Base-by-base conservation (phyloP, 2,113 vertebrate genomes). In the Cebidichthys violaceus region DNA sequence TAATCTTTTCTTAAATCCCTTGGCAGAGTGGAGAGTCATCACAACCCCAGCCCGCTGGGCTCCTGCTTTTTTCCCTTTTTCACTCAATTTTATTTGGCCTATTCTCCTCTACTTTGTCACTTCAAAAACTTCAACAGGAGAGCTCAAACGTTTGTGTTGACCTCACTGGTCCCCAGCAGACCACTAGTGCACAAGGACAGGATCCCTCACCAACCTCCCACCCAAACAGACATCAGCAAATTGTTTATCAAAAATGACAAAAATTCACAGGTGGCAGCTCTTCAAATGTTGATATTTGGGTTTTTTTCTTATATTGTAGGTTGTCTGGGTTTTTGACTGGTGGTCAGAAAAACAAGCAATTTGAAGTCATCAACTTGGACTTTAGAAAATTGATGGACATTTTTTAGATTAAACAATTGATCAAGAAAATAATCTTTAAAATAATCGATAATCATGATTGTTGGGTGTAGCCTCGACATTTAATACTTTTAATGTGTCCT, bases 1-100 rank as follows among this genome's bases (percentile, higher is more conserved):
- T 81, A 68, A 77, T 82, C 61, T 43, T 20, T 11, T 80, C 31
- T 45, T 71, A 74, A 79, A 77, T 67, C 55, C 47, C 35, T 70
- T 70, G 39, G 65, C 72, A 80, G 37, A 11, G 15, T 68, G n/a
- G 50, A 75, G 84, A 72, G 70, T 14, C 69, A 37, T 84, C 69
- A 68, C 24, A 77, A 15, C 74, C 57, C 9, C 52, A 47, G 43
- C 59, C 15, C 29, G 43, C 47, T 74, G 43, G 70, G 31, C 47
- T 50, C 27, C 62, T 50, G 20, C 37, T 77, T 79, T 79, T 77
- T 75, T 2, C 10, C 9, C 7, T 24, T 79, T 70, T 41, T 2
- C n/a, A 43, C 11, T 47, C 13, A 3, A 15, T 73, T 66, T 47
- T n/a, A 72, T 70, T 50, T 70, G 17, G 7, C 70, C 31, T 50